Evolutionary conservation across 2,797 vertebrate species (phyloP), one percentile per base, ranked within the genome.

Genomic region (Fundulus diaphanus): DNA sequence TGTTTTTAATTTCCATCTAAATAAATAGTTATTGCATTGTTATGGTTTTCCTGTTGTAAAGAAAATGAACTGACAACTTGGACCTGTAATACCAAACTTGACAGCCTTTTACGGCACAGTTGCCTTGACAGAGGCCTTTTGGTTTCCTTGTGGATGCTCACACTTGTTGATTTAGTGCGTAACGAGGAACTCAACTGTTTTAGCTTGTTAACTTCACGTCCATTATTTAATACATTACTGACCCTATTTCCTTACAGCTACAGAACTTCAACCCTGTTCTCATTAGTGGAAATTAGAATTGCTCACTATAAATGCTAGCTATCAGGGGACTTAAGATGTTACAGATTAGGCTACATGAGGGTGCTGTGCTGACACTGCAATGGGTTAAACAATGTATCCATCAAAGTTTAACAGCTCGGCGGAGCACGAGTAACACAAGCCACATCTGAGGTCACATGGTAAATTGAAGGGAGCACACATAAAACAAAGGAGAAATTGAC

Each of bases 231-330:
- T 35, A 65, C 18, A 20, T 79, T 76, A 6, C 1, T 24, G 35
- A 75, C 82, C 70, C 42, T 1, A 3, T 83, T 79, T 81, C 70
- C 52, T 84, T 67, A 37, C 48, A 71, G 46, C 49, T 68, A 52
- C 68, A 59, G 69, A 54, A 24, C 59, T 46, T 57, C 63, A 42
- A 66, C 6, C 5, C 20, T 20, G 44, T 3, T 76, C 82, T 88
- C 77, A 83, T 89, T 85, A 88, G 54, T 65, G 42, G 59, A 31
- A 78, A 29, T 68, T 48, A 83, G 49, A 85, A 74, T 20, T 76
- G 82, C 79, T 82, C 81, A 79, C 86, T 86, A 90, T 89, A 89
- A 88, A 92, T 84, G 78, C 82, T 85, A 75, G 37, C 86, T 83
- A 85, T 85, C 82, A 27, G 76, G 82, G 75, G 86, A 85, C 77